Percentiles rank a stretch among this genome's conserved stretches.
These are phyloP conservation scores for Drosophila virilis DNA, from an alignment of 1,140 invertebrate genomes.

Conservation along the genomic window DNA sequence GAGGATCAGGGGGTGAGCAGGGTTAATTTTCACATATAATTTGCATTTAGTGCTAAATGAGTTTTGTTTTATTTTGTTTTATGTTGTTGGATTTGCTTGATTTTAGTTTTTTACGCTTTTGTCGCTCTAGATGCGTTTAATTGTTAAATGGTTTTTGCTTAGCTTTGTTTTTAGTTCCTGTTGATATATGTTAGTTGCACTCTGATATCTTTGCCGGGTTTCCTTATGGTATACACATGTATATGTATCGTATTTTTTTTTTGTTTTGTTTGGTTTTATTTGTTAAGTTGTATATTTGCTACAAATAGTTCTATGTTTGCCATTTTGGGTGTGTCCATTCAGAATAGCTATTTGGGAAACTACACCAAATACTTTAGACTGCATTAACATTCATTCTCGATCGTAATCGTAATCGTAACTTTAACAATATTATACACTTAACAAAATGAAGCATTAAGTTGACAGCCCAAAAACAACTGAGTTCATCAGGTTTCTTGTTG, in stretches of 20 bases:
- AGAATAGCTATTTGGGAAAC: neutral
- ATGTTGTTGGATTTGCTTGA: constrained; percentile 29
- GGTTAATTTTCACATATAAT: constrained; percentile 67
- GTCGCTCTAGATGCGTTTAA: constrained; percentile 35
- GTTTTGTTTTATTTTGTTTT: constrained; percentile 44
- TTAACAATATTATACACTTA: constrained; percentile 69
- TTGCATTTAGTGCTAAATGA: constrained; percentile 76
- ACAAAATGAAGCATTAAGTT: constrained; percentile 60
- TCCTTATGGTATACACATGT: constrained; percentile 37
- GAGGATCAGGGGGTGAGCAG: neutral
- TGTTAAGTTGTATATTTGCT: constrained; percentile 26
- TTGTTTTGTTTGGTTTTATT: too few species aligned
- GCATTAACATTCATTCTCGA: constrained; percentile 43
- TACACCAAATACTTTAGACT: constrained; percentile 22
- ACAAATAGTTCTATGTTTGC: constrained; percentile 40
- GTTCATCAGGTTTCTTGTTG: neutral
- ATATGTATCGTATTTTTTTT: constrained; percentile 43
- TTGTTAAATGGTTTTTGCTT: constrained; percentile 23
- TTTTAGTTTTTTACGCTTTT: constrained; percentile 39
- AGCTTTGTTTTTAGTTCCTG: constrained; percentile 4
- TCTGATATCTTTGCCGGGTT: constrained; percentile 58
- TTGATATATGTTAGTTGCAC: constrained; percentile 74
- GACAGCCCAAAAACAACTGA: constrained; percentile 6
- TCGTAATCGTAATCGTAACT: constrained; percentile 58
- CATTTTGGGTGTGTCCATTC: constrained; percentile 7